Conservation (phyloP, 2,797 vertebrate genomes). For the Meda fulgida region DNA sequence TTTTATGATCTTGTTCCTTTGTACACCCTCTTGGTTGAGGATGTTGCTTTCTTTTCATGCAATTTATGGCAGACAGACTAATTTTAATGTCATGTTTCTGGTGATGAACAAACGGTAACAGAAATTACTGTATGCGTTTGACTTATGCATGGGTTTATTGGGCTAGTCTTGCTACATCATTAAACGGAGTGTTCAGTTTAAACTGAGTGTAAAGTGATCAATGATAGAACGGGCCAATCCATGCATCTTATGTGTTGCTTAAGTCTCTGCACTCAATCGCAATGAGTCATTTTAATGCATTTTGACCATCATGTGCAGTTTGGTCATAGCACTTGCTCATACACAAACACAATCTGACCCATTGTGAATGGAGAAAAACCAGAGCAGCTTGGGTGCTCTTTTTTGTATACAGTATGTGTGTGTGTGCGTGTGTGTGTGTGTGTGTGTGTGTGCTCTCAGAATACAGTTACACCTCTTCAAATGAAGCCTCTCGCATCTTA, state of each 20-base stretch:
- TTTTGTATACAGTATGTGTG: not conserved
- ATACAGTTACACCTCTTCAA: constrained; percentile 2
- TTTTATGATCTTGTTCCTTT: not conserved
- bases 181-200: not conserved
- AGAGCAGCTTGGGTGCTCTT: constrained; percentile 3
- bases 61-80: not conserved
- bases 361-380: not conserved
- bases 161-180: not conserved
- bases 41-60: not conserved
- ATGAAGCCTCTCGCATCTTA: not conserved
- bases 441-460: not conserved
- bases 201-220: not conserved
- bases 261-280: too few relatives aligned
- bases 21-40: not conserved
- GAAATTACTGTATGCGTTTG: not conserved
- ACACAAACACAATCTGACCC: not conserved
- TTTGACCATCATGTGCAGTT: not conserved
- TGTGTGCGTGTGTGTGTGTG: not conserved
- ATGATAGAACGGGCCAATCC: not conserved
- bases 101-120: not conserved
- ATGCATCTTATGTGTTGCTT: not conserved
- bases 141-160: not conserved
- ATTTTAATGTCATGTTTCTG: not conserved
- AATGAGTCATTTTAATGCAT: not conserved
- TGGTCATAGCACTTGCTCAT: not conserved